phyloP scores from a whole-genome alignment of 2,888 invertebrate genomes.

The Eubasilissa splendida region DNA sequence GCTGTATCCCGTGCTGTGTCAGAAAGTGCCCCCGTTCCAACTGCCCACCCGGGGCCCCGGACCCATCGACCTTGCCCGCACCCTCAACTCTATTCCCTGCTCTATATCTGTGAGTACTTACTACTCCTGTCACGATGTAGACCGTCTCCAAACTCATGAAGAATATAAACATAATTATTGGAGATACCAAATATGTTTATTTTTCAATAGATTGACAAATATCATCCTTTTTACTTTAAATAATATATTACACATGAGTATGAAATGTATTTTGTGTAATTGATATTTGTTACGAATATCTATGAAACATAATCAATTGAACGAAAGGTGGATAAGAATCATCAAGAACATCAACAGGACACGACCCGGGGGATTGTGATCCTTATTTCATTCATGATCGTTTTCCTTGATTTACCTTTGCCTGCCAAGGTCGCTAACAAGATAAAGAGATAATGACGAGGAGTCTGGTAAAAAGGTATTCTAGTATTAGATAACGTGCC shows the following conservation, averaged over 20 bases:
- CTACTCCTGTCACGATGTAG: background rate
- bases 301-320: no score
- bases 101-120: constrained; percentile 81
- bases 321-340: no score
- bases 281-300: no score
- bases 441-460: constrained; percentile 48
- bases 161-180: background rate
- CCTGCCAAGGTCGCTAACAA: constrained; percentile 57
- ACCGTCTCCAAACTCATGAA: background rate
- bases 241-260: no score
- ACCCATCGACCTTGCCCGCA: constrained; percentile 86
- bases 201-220: no score
- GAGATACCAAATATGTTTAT: no score
- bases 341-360: no score
- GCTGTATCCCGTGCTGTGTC: constrained; percentile 81
- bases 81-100: constrained; percentile 90
- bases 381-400: no score
- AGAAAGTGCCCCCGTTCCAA: constrained; percentile 71
- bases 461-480: constrained; percentile 62
- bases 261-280: no score
- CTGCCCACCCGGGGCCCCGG: constrained; percentile 70
- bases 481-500: background rate
- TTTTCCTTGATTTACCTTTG: constrained; percentile 39
- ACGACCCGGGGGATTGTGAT: no score
- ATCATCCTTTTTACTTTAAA: no score